Percentiles rank a stretch among this genome's conserved stretches.
phyloP scores from a whole-genome alignment of 2,797 vertebrate genomes.

The Coregonus sp. region DNA sequence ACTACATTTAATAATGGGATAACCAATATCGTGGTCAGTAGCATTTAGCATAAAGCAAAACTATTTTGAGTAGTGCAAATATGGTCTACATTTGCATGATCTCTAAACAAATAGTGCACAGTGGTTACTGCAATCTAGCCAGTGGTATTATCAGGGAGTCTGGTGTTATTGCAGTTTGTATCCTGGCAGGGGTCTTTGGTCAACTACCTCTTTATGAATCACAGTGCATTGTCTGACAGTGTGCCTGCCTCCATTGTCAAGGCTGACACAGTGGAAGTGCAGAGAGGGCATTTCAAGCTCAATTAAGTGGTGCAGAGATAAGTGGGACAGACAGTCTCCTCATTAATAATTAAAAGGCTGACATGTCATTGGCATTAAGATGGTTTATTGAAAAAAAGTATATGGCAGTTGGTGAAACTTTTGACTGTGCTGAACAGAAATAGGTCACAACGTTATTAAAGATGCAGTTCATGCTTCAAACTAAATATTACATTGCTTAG shows the following conservation, averaged over 20 bases:
- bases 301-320: constrained; percentile 64
- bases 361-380: constrained; percentile 69
- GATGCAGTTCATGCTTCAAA: constrained; percentile 50
- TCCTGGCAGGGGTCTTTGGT: constrained; percentile 33
- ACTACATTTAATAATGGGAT: too few relatives aligned
- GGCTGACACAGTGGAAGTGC: constrained; percentile 41
- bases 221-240: not conserved
- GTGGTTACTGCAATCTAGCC: not conserved
- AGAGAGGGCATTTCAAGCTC: constrained; percentile 57
- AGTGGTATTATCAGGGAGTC: not conserved
- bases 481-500: constrained; percentile 55
- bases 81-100: too few relatives aligned
- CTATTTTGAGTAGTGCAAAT: too few relatives aligned
- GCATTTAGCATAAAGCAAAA: too few relatives aligned
- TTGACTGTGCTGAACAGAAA: constrained; percentile 62
- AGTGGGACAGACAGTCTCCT: constrained; percentile 60
- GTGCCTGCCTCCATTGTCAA: too few relatives aligned
- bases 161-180: constrained; percentile 18
- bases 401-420: constrained; percentile 61
- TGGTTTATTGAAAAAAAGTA: constrained; percentile 39
- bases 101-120: not conserved
- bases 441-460: constrained; percentile 73
- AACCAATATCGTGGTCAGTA: too few relatives aligned
- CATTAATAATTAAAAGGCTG: constrained; percentile 72
- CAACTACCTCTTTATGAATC: constrained; percentile 48